Evolutionary conservation across 2,797 vertebrate genomes (phyloP).

Genomic region (Menidia menidia): DNA sequence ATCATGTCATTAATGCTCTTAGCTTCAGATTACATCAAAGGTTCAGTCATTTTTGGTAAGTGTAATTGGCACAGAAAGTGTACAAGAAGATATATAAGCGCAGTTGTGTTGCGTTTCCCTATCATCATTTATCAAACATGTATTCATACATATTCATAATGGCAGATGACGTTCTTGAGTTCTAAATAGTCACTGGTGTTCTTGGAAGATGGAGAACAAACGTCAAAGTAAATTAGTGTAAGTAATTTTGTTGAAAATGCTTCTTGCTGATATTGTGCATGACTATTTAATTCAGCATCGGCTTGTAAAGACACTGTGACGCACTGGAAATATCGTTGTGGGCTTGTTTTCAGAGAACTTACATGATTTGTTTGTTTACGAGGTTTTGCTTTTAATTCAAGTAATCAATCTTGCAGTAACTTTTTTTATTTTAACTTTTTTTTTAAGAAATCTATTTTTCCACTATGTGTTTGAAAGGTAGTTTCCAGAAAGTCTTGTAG

Average conservation of each 20-base stretch:
- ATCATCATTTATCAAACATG: constrained; percentile 68
- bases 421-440: no score
- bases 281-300: constrained; percentile 2
- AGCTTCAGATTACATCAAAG: constrained; percentile 70
- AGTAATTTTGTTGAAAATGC: constrained; percentile 2
- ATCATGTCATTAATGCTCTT: constrained; percentile 65
- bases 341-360: constrained; percentile 2
- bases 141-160: constrained; percentile 62
- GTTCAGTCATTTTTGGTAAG: constrained; percentile 46
- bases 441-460: no score
- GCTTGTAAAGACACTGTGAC: neutral
- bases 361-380: neutral
- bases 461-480: no score
- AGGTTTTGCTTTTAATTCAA: no score
- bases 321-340: neutral
- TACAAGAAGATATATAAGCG: constrained; percentile 33
- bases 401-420: no score
- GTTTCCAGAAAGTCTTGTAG: no score
- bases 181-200: constrained; percentile 55
- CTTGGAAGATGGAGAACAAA: constrained; percentile 44
- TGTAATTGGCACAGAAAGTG: constrained; percentile 55
- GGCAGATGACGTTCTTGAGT: constrained; percentile 46
- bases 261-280: constrained; percentile 2
- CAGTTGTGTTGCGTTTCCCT: constrained; percentile 44
- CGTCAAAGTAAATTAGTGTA: constrained; percentile 47